Evolutionary conservation across 35 echinoderm and acorn worm species (phyloP), one percentile per base, ranked within the genome.

Genomic region (Apostichopus japonicus): DNA sequence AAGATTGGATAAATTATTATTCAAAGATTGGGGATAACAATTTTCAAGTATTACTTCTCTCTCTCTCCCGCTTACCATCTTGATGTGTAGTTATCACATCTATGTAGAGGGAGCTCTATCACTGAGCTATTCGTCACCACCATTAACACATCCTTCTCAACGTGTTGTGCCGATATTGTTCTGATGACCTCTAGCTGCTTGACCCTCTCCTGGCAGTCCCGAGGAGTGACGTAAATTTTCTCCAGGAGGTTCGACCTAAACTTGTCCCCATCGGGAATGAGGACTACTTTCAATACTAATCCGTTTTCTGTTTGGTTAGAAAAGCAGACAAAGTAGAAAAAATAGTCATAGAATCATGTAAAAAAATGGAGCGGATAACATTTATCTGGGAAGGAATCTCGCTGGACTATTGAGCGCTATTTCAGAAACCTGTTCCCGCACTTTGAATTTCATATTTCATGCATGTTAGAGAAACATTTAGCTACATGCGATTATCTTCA

Each of bases 231-330:
- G 65, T 77, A 92, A 24, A 98, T 98, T 24, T 92, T 94, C 25
- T 98, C 96, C 67, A 98, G 51, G 25, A 98, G 96, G 90, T 98
- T 98, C 25, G 94, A 90, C 53, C 77, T 90, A 22, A 95, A 72
- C 54, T 80, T 83, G 56, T 87, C 96, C 0, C 84, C 78, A 22
- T 91, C 90, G 55, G 90, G 56, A 11, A 98, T 80, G 6, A 98
- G 55, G 10, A 88, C 94, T 25, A 95, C 92, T 81, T 98, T 98
- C 21, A 98, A 77, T 17, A 98, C 65, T 15, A 90, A 67, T 53
- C 96, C 94, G 71, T 95, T 90, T 86, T 98, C 96, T 98, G 86
- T 23, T 44, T 44, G 17, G 19, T 53, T 24, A 33, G 33, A 67
- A 54, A 63, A n/a, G 14, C 23, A 87, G 56, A 21, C 54, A 87